Percentiles rank a stretch among this genome's conserved stretches.
These are phyloP conservation scores for Corynorhinus townsendii DNA, from an alignment of 2,113 vertebrate genomes.

Conservation along the genomic window DNA sequence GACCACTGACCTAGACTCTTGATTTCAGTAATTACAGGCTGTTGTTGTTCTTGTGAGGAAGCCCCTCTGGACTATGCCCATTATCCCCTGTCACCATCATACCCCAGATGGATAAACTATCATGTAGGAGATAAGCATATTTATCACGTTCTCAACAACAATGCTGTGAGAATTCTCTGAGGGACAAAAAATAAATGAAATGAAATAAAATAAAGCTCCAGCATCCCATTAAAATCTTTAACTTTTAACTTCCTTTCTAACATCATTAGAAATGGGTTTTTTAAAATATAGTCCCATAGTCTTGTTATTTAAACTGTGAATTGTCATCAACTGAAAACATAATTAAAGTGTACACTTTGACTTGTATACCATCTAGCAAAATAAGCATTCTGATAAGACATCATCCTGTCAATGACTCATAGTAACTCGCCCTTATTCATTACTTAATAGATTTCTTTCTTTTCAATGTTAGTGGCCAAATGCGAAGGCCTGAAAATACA, in stretches of 20 bases:
- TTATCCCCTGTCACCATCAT: neutral
- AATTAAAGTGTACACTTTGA: neutral
- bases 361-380: neutral
- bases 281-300: neutral
- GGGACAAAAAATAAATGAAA: neutral
- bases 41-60: too few species aligned
- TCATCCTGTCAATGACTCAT: neutral
- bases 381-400: neutral
- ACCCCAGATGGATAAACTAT: neutral
- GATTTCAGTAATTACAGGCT: too few species aligned
- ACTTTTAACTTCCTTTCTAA: conserved; percentile 7
- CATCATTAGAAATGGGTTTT: neutral
- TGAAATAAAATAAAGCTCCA: neutral
- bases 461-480: neutral
- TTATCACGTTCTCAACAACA: neutral
- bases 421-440: neutral
- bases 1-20: too few species aligned
- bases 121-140: neutral
- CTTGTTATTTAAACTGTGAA: neutral
- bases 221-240: neutral
- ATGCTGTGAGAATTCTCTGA: neutral
- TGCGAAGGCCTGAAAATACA: neutral
- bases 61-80: neutral
- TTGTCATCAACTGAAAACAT: neutral
- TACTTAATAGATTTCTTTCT: neutral